A percentile compares a stretch with the other conserved stretches of the same genome.
phyloP scores from a whole-genome alignment of 2,888 invertebrate genomes.

The Alloscopus bannaensis region DNA sequence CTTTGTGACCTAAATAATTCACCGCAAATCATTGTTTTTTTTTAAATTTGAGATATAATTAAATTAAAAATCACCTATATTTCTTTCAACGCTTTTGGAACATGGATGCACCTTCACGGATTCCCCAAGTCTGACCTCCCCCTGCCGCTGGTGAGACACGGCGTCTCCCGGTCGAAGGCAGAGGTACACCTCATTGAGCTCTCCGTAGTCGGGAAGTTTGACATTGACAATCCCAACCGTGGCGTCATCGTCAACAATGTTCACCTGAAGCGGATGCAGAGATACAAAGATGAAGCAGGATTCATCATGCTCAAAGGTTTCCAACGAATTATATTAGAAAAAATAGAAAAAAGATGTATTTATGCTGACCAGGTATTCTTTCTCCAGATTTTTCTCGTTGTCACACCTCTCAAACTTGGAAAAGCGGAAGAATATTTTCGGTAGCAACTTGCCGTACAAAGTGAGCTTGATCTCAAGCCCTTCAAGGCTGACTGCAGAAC shows the following conservation, averaged over 20 bases:
- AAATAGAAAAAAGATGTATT: slow-evolving; percentile 13
- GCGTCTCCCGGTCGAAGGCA: slow-evolving; percentile 35
- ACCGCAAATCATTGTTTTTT: no score
- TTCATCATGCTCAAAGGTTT: no score
- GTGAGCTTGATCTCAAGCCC: slow-evolving; percentile 57
- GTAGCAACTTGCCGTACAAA: slow-evolving; percentile 60
- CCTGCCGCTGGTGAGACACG: slow-evolving; percentile 38
- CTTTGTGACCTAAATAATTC: slow-evolving; percentile 87
- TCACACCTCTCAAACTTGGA: slow-evolving; percentile 66
- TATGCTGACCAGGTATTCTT: slow-evolving; percentile 27
- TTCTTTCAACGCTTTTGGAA: no score
- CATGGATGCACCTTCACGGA: no score
- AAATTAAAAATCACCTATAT: no score
- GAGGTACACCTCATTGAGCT: slow-evolving; percentile 56
- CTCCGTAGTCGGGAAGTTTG: slow-evolving; percentile 54
- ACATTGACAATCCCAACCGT: slow-evolving; percentile 42
- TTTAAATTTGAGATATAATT: no score
- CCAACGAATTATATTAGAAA: no score
- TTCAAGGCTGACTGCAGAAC: slow-evolving; percentile 59
- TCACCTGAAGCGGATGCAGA: background rate
- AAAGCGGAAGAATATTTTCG: slow-evolving; percentile 52
- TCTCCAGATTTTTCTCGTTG: slow-evolving; percentile 56
- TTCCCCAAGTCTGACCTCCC: no score
- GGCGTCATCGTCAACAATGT: background rate
- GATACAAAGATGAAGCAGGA: no score